Base-by-base conservation (phyloP, 2,888 invertebrate species). In the Amiota minor region DNA sequence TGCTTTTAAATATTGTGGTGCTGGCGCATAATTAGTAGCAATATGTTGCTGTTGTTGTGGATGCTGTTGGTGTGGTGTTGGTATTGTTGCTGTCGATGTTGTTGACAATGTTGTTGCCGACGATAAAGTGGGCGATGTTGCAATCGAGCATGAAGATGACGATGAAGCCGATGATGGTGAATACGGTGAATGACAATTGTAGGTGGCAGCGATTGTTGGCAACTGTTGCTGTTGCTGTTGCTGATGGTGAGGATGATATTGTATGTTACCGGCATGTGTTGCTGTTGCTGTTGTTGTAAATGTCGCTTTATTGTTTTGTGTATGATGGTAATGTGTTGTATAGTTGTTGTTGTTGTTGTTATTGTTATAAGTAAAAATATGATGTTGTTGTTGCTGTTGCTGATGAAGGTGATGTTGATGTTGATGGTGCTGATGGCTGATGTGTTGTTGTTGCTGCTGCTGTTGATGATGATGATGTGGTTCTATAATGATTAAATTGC, bases 91-190 rank as follows among this genome's bases (percentile, higher is more conserved):
- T 71, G 88, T 88, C 72, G 89, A 87, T 70, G 88, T 89, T 72
- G 89, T 88, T 46, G 88, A 85, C 73, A 85, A 79, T 45, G 88
- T 88, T 45, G 88, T 83, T 47, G 87, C 80, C 50, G 88, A 86
- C 53, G 83, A 81, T 11, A 88, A 76, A 74, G 86, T 86, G 64
- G 89, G 84, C 46, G 87, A 86, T 73, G 87, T 84, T 75, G 88
- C 85, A 74, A 88, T 87, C 74, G 87, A 87, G 75, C 87, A 87
- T 23, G 88, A 88, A 53, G 87, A 86, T 14, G 89, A 88, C 59
- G 89, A 89, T 20, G 89, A 88, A 71, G 88, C 85, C 70, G 87
- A 88, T 62, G 87, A 85, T 45, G 87, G 87, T 20, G 88, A 86
- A 71, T 86, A 87, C 59, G 88, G 87, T 9, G 88, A 87, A 65